Percentiles rank a stretch among this genome's conserved stretches.
phyloP scores from a whole-genome alignment of 2,888 invertebrate genomes.

The Drosophila anceps region DNA sequence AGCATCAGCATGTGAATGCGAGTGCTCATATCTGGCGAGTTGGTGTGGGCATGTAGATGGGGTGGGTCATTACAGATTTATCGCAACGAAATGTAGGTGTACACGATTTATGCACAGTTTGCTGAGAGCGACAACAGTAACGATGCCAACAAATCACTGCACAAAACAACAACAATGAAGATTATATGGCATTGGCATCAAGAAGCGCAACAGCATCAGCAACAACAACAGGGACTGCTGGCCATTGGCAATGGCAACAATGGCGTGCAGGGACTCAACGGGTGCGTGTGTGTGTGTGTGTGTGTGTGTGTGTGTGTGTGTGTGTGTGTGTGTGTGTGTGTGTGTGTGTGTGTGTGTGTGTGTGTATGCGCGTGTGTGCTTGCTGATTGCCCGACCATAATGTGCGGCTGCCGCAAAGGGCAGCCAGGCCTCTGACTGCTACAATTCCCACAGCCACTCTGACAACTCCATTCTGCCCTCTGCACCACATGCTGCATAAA shows the following conservation, averaged over 20 bases:
- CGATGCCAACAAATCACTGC: slow-evolving; percentile 79
- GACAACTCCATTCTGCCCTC: neutral
- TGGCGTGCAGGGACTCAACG: slow-evolving; percentile 35
- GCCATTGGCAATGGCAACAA: slow-evolving; percentile 49
- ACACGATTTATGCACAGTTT: slow-evolving; percentile 78
- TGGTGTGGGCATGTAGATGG: slow-evolving; percentile 4
- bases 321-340: slow-evolving; percentile 16
- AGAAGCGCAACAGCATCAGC: slow-evolving; percentile 45
- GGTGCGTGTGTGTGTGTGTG: slow-evolving; percentile 21
- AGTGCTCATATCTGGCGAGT: slow-evolving; percentile 23
- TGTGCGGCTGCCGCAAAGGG: slow-evolving; percentile 38
- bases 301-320: too few relatives aligned
- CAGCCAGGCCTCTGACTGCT: slow-evolving; percentile 22
- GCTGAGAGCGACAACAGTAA: slow-evolving; percentile 81
- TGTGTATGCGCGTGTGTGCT: slow-evolving; percentile 18
- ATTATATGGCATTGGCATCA: slow-evolving; percentile 59
- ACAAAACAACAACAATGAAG: slow-evolving; percentile 40
- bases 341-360: slow-evolving; percentile 19
- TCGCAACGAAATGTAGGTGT: slow-evolving; percentile 76
- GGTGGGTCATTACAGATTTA: slow-evolving; percentile 76
- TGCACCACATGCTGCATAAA: slow-evolving; percentile 17
- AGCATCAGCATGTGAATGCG: slow-evolving; percentile 28
- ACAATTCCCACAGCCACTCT: slow-evolving; percentile 4
- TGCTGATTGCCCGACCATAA: slow-evolving; percentile 65
- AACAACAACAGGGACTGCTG: slow-evolving; percentile 33